Evolutionary conservation across 2,888 invertebrate genomes (phyloP), one percentile per base, ranked within the genome.

Genomic region (Thecocarcelia acutangulata): DNA sequence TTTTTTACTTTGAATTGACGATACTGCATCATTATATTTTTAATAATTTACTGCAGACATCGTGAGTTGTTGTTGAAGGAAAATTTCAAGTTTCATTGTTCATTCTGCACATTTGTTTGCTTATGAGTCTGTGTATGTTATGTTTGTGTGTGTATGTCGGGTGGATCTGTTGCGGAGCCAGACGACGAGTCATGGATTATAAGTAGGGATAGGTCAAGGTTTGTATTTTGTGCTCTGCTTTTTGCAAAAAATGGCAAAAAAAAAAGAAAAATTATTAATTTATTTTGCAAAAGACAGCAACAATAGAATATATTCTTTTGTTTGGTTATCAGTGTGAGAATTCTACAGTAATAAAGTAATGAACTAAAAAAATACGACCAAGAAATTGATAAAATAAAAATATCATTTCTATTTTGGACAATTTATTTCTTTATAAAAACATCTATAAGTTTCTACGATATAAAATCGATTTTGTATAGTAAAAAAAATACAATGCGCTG

Each of bases 181-280:
- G 48, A 56, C 37, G 28, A 48, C n/a, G 72, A 33, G 33, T 33
- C 54, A 64, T 66, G n/a, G 13, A 56, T 59, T 64, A 37, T 48
- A 58, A 61, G 77, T 81, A 81, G 77, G 81, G 81, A 81, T 81
- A 81, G 81, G 81, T 81, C 81, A 81, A 77, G 81, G 77, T 74
- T 81, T 81, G 73, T 56, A 66, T 81, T 68, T 42, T 64, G 40
- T 17, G 28, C 6, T 44, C 37, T 54, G 9, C 15, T 54, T 24
- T 19, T 44, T 37, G 4, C 15, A 44, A 46, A 11, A 24, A 61
- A 56, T 70, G 28, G 19, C 61, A 69, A 63, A 24, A 70, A 33
- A 33, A 33, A 33, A 9, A 33, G 63, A 33, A 33, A 8, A 33
- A 9, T 6, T 33, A 33, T 33, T 33, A 68, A 52, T 24, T 44